These are phyloP conservation scores for Halyomorpha halys DNA, from an alignment of 1,140 invertebrate species.

Conservation along the genomic window DNA sequence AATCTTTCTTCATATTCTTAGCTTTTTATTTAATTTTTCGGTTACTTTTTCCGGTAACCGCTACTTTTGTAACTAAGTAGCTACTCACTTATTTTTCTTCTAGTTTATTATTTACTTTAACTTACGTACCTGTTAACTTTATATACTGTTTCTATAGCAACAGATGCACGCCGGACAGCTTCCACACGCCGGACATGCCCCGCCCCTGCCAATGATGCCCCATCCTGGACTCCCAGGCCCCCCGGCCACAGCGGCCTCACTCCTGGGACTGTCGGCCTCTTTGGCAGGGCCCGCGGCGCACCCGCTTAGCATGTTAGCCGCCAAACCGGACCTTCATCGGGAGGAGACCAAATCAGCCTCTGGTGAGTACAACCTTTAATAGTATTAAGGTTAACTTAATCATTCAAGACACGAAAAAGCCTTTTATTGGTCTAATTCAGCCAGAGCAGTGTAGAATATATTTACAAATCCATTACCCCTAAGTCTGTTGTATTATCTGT, in stretches of 20 bases:
- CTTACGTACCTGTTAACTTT: not conserved
- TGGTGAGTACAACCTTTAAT: too few species aligned
- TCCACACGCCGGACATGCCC: conserved; percentile 59
- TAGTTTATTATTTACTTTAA: not conserved
- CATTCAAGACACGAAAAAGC: too few species aligned
- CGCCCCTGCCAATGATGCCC: conserved; percentile 56
- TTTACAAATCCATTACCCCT: too few species aligned
- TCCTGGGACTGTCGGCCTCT: conserved; percentile 43
- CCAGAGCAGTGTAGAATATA: too few species aligned
- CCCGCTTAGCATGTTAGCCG: conserved; percentile 53
- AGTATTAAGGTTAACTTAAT: too few species aligned
- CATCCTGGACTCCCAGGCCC: conserved; percentile 54
- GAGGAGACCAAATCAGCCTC: conserved; percentile 55
- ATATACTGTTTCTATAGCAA: conserved; percentile 35
- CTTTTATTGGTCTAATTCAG: too few species aligned
- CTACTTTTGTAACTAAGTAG: too few species aligned
- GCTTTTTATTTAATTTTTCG: too few species aligned
- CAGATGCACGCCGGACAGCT: conserved; percentile 82
- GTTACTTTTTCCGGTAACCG: too few species aligned
- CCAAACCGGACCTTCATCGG: conserved; percentile 62
- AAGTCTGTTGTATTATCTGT: too few species aligned
- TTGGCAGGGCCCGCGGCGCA: conserved; percentile 49
- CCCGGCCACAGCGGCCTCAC: conserved; percentile 45
- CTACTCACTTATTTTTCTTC: too few species aligned
- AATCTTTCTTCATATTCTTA: too few species aligned